Percentiles rank a stretch among this genome's conserved stretches.
phyloP scores from a whole-genome alignment of 2,888 invertebrate genomes.

The Brachypterus glaber region DNA sequence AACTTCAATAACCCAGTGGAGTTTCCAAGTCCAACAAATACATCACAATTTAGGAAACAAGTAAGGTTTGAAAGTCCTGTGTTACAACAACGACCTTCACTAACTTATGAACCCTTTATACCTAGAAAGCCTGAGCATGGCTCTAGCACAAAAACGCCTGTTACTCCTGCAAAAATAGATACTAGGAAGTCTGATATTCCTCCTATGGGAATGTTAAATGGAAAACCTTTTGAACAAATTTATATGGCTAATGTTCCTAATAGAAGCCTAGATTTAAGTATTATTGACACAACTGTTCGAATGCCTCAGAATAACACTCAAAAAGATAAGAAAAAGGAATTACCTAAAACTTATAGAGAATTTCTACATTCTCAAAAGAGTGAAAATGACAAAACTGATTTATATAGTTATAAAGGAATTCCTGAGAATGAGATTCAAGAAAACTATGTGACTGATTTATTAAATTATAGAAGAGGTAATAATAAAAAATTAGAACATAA shows the following conservation, averaged over 20 bases:
- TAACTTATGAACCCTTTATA: constrained; percentile 14
- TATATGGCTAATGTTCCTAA: constrained; percentile 39
- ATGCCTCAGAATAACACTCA: background rate
- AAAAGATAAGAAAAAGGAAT: constrained; percentile 11
- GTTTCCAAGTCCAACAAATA: constrained; percentile 12
- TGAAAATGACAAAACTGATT: background rate
- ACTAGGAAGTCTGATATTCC: background rate
- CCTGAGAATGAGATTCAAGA: constrained; percentile 15
- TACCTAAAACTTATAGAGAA: constrained; percentile 26
- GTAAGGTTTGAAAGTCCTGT: constrained; percentile 35
- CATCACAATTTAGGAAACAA: constrained; percentile 30
- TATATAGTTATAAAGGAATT: constrained; percentile 10
- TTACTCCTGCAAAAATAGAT: constrained; percentile 11
- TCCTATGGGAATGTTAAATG: constrained; percentile 10
- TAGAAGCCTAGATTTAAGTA: constrained; percentile 36
- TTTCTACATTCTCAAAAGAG: constrained; percentile 21
- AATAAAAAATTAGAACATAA: too few species aligned
- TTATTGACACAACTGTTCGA: constrained; percentile 29
- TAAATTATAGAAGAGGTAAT: constrained; percentile 26
- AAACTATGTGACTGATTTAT: constrained; percentile 29
- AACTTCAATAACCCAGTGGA: too few species aligned
- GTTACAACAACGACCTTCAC: constrained; percentile 14
- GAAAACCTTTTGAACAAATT: constrained; percentile 34
- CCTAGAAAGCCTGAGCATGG: constrained; percentile 2
- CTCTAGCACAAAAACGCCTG: background rate